Evolutionary conservation across 2,797 vertebrate species (phyloP), one percentile per base, ranked within the genome.

Genomic region (Steatocranus sp.): DNA sequence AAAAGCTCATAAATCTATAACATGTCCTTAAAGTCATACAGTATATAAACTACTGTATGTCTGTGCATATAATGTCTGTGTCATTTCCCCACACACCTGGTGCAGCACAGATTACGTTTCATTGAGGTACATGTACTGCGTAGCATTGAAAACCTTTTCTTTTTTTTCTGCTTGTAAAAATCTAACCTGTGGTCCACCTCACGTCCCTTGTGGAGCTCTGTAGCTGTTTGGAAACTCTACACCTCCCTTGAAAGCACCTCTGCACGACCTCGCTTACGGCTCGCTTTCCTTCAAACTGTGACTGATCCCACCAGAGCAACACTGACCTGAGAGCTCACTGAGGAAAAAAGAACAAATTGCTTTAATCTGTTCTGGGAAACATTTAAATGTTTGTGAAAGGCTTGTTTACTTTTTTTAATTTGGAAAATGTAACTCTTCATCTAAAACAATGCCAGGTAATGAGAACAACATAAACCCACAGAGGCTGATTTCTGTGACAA

Each of bases 1-100:
- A 46, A 73, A 27, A 70, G 63, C 10, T 38, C 27, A 27, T 5
- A 11, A 32, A 66, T 8, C 23, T 48, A 23, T 43, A 46, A 46
- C 81, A 74, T 48, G 7, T 48, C 43, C 7, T 30, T 43, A 30
- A 73, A 73, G 43, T 48, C 43, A 73, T 48, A 73, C 10, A 48
- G 10, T 48, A 48, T 30, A 48, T 73, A 73, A 48, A 48, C 41
- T 48, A 48, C 41, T 48, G 25, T 48, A 48, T 11, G 36, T 12
- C 30, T 61, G 27, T 56, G 14, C 30, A 32, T 34, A 32, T 41
- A 11, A 14, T 0, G 38, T 48, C 76, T 80, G 12, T 53, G 66
- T 76, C 38, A 49, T 83, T 92, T 92, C 86, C 78, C 56, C 86
- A 89, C 87, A 91, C 86, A 85, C 89, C 83, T 91, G 86, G 63